These are phyloP conservation scores for Coturnix japonica DNA, from an alignment of 2,113 vertebrate species.

Conservation along the genomic window DNA sequence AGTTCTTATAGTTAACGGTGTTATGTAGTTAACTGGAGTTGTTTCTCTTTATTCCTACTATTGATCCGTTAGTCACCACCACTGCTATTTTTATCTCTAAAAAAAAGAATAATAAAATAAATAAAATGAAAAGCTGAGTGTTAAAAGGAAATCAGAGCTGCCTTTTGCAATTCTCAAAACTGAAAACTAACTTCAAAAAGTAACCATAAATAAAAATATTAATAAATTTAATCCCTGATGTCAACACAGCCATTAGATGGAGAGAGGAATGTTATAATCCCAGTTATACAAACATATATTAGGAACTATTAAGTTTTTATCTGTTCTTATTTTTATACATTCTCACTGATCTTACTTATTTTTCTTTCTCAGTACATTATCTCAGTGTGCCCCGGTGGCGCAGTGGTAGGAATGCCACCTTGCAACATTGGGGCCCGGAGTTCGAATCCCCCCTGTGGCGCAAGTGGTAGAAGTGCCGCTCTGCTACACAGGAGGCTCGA, in stretches of 20 bases:
- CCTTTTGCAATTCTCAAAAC: background rate
- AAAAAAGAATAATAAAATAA: too few relatives aligned
- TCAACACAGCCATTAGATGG: background rate
- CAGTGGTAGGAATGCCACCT: too few relatives aligned
- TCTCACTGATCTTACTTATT: background rate
- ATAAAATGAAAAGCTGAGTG: background rate
- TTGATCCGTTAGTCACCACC: background rate
- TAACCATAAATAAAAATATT: background rate
- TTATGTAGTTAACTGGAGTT: accelerated
- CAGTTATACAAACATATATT: background rate
- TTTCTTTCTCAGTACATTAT: background rate
- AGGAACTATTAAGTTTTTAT: background rate
- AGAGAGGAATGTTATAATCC: background rate
- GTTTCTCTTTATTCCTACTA: background rate
- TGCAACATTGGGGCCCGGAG: too few relatives aligned
- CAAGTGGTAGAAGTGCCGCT: too few relatives aligned
- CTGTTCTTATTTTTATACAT: background rate
- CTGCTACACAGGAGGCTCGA: too few relatives aligned
- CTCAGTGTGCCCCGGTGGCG: too few relatives aligned
- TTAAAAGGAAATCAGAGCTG: background rate
- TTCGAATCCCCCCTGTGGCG: too few relatives aligned
- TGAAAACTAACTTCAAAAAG: background rate
- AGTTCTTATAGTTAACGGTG: background rate
- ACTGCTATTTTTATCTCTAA: background rate
- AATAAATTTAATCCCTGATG: background rate